Percentiles rank a stretch among this genome's conserved stretches.
These are phyloP conservation scores for Bolinopsis microptera DNA, from an alignment of 37 sponge, comb jelly and placozoan genomes.

Conservation along the genomic window DNA sequence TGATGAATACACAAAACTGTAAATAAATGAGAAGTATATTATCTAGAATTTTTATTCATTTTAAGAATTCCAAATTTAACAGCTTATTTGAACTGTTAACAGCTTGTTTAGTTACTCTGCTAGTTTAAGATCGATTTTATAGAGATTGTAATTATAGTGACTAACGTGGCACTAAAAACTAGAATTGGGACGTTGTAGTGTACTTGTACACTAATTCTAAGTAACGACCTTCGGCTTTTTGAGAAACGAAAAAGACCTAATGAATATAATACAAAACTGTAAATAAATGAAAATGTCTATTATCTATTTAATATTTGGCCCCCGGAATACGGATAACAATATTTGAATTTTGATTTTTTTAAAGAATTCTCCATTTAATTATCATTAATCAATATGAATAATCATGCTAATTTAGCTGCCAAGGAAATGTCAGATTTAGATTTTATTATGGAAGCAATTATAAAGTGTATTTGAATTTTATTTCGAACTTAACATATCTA, in stretches of 20 bases:
- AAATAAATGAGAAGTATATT: too few relatives aligned
- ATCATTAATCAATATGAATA: neutral
- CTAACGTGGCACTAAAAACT: neutral
- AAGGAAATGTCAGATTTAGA: too few relatives aligned
- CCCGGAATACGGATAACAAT: neutral
- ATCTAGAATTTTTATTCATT: too few relatives aligned
- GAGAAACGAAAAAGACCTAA: neutral
- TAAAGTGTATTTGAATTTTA: too few relatives aligned
- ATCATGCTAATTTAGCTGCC: too few relatives aligned
- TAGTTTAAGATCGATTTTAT: neutral
- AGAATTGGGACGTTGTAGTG: neutral
- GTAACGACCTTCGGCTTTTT: neutral
- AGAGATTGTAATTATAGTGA: neutral
- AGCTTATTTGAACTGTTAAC: too few relatives aligned
- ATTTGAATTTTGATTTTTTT: neutral
- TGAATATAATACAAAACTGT: neutral
- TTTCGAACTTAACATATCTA: too few relatives aligned
- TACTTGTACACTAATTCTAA: too few relatives aligned
- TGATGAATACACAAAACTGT: too few relatives aligned
- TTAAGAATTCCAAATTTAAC: too few relatives aligned
- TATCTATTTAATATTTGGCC: neutral
- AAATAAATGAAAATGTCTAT: neutral
- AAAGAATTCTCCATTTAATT: neutral
- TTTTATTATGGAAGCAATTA: too few relatives aligned
- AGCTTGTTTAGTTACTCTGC: too few relatives aligned